These are phyloP conservation scores for Nerophis lumbriciformis DNA, from an alignment of 2,113 vertebrate genomes.

Conservation along the genomic window DNA sequence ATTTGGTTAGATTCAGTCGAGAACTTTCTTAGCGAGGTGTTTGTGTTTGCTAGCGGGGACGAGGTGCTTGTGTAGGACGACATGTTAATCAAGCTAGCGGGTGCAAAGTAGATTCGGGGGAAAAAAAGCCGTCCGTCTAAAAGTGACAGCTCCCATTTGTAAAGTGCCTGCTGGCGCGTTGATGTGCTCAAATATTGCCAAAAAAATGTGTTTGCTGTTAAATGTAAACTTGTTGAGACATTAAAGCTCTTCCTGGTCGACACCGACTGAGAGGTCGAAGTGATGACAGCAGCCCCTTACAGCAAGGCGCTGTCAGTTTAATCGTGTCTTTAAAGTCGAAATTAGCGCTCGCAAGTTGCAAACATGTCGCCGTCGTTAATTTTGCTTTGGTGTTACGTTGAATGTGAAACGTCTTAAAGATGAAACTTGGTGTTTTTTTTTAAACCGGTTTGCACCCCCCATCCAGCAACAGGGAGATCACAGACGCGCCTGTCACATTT, in stretches of 20 bases:
- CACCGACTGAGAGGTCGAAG: not conserved
- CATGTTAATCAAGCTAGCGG: not conserved
- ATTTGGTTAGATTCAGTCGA: not conserved
- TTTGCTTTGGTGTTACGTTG: not conserved
- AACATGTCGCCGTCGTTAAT: accelerated
- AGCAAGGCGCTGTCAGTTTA: not conserved
- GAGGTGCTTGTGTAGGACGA: not conserved
- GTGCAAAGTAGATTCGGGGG: not conserved
- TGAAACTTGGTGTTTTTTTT: not conserved
- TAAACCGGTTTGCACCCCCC: constrained; percentile 31
- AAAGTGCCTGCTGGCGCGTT: not conserved
- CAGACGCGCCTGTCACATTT: accelerated
- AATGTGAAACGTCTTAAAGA: not conserved
- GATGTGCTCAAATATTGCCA: not conserved
- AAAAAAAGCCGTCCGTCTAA: not conserved
- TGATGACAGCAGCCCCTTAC: not conserved
- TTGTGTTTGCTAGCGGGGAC: not conserved
- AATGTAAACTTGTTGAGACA: constrained; percentile 16
- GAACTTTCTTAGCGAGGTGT: not conserved
- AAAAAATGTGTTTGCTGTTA: constrained; percentile 8
- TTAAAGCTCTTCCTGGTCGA: constrained; percentile 30
- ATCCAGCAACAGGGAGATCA: constrained; percentile 6
- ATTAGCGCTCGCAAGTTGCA: not conserved
- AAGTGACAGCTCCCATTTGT: not conserved
- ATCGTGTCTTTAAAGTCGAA: not conserved